Evolutionary conservation across 2,888 invertebrate species (phyloP), one percentile per base, ranked within the genome.

Genomic region (Epistrophella euchroma): DNA sequence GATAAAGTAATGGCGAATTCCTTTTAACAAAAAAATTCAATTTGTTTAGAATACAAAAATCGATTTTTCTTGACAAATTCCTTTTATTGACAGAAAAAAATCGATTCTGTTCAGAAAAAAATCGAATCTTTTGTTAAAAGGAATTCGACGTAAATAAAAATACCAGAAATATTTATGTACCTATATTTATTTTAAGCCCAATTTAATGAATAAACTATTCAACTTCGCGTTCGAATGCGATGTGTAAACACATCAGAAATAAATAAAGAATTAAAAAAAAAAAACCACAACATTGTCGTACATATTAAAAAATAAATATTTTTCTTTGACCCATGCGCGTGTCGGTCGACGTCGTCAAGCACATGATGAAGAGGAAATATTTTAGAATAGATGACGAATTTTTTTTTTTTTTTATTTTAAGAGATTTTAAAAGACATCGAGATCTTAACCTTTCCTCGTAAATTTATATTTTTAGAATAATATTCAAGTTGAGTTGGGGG

Each of bases 311-410:
- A 7, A 22, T 47, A 50, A 79, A 62, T 50, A 56, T 22, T 79
- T 79, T 79, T 79, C 58, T 64, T 72, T 84, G 80, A 75, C 84
- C 75, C 70, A n/a, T n/a, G n/a, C 71, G 47, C 13, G 5, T 4
- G 40, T 13, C 40, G 13, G 40, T 13, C 40, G 40, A 0, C 25
- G 32, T 3, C 35, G 28, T 7, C 25, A 17, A 13, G 17, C n/a
- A 45, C 5, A 47, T 28, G 11, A 37, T 47, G 10, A 22, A 25
- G 5, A 47, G 11, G 35, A 78, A 25, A 9, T 11, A 25, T 37
- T 50, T 50, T 13, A 47, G 35, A 22, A 43, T 56, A 45, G 37
- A 25, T 43, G 66, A 47, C 66, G 64, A 47, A 37, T 47, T 32
- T 43, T 28, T 37, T 13, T 19, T 40, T 32, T 40, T 13, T 19